Evolutionary conservation across 53 echinoderm and acorn worm species (phyloP).

Genomic region (Luidia sarsii): DNA sequence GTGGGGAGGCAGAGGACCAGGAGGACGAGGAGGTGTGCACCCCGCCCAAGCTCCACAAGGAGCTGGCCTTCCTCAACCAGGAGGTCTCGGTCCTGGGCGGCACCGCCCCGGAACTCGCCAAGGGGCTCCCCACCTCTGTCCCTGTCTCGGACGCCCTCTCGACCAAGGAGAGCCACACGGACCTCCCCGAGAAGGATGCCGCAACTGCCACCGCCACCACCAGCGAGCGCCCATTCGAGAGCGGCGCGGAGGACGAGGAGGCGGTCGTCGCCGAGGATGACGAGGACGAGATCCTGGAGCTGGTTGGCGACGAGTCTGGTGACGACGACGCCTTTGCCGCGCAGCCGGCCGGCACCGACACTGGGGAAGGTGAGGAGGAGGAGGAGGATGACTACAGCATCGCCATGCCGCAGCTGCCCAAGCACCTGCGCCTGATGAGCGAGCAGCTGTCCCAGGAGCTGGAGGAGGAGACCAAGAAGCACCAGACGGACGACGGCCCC

Average conservation of each 20-base stretch:
- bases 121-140: constrained; percentile 7
- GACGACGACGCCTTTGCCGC: constrained; percentile 73
- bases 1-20: constrained; percentile 41
- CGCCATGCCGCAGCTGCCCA: constrained; percentile 77
- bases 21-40: constrained; percentile 75
- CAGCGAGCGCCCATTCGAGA: constrained; percentile 42
- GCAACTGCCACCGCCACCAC: constrained; percentile 5
- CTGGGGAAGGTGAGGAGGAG: constrained; percentile 30
- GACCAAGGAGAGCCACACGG: constrained; percentile 14
- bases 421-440: constrained; percentile 86
- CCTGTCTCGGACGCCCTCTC: constrained; percentile 20
- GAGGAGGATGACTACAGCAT: constrained; percentile 59
- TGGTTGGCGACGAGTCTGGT: constrained; percentile 46
- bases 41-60: constrained; percentile 94
- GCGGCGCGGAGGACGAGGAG: constrained; percentile 55
- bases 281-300: constrained; percentile 55
- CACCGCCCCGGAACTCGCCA: constrained; percentile 61
- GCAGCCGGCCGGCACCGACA: constrained; percentile 16
- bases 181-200: constrained; percentile 25
- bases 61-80: constrained; percentile 80
- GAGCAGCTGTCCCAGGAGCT: constrained; percentile 92
- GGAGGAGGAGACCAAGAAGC: constrained; percentile 81
- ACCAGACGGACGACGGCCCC: constrained; percentile 51
- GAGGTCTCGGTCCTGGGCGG: constrained; percentile 69
- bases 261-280: constrained; percentile 68